Percentiles rank a stretch among this genome's conserved stretches.
These are phyloP conservation scores for Gorsachius magnificus DNA, from an alignment of 2,797 vertebrate genomes.

Conservation along the genomic window DNA sequence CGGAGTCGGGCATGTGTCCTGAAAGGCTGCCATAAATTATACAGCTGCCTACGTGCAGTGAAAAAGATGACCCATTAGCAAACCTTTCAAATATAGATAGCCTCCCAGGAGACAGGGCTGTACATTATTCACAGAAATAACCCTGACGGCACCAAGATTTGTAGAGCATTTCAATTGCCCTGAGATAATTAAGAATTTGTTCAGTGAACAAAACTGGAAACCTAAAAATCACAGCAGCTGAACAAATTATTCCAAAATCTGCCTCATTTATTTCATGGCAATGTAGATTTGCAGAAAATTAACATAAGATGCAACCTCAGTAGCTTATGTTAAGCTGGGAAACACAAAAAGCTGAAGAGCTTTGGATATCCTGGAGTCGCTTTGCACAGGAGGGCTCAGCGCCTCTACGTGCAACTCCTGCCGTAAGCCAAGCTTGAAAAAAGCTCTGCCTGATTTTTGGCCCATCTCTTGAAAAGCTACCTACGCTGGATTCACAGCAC, in stretches of 20 bases:
- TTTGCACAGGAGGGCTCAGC: neutral
- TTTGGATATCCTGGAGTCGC: neutral
- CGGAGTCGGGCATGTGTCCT: neutral
- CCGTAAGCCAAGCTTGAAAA: neutral
- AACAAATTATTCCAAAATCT: conserved; percentile 64
- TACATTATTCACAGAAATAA: conserved; percentile 65
- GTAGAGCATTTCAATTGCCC: conserved; percentile 60
- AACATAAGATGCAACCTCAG: neutral
- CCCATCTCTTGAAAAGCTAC: neutral
- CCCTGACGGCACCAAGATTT: conserved; percentile 48
- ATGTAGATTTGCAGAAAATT: conserved; percentile 49
- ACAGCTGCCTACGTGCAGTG: neutral
- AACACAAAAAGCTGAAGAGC: neutral
- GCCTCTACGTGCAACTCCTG: neutral
- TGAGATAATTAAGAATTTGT: conserved; percentile 72
- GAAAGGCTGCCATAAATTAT: neutral
- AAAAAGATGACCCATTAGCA: conserved; percentile 37
- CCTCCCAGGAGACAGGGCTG: conserved; percentile 48
- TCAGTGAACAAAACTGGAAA: conserved; percentile 68
- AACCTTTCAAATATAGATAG: conserved; percentile 42
- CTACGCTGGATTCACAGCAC: neutral
- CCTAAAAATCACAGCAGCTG: conserved; percentile 61
- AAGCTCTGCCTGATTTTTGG: neutral
- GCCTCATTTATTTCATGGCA: conserved; percentile 42
- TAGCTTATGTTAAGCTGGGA: neutral